A percentile compares a stretch with the other conserved stretches of the same genome.
These are phyloP conservation scores for Daphoenositta chrysoptera DNA, from an alignment of 2,113 vertebrate species.

Conservation along the genomic window DNA sequence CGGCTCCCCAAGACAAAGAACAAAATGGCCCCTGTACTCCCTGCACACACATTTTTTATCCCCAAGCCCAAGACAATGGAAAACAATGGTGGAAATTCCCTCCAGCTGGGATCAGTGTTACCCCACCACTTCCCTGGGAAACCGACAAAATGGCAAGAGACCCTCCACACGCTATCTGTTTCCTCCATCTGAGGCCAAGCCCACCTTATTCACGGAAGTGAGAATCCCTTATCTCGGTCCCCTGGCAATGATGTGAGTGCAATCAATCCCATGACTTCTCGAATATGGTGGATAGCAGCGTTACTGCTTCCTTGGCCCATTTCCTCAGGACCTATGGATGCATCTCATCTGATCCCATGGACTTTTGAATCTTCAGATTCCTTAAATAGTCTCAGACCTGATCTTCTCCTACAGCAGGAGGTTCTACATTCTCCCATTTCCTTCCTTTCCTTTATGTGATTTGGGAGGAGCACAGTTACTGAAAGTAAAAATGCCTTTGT, in stretches of 20 bases:
- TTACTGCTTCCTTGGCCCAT: neutral
- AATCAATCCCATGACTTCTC: accelerated
- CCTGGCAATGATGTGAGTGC: neutral
- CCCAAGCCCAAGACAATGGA: neutral
- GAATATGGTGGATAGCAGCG: neutral
- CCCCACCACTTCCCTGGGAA: neutral
- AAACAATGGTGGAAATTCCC: neutral
- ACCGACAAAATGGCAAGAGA: neutral
- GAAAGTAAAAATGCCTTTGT: neutral
- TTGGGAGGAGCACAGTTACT: neutral
- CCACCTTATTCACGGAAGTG: neutral
- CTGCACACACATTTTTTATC: neutral
- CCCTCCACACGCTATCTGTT: neutral
- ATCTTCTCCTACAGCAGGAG: neutral
- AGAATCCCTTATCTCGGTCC: neutral
- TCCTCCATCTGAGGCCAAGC: neutral
- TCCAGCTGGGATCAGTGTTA: neutral
- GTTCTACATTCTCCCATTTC: neutral
- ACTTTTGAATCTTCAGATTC: neutral
- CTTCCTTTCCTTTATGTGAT: neutral
- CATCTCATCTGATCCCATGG: neutral
- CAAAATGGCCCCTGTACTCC: neutral
- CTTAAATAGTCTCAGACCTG: neutral
- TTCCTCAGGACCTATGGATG: neutral
- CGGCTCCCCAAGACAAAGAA: neutral